These are phyloP conservation scores for Lasiurus cinereus DNA, from an alignment of 2,113 vertebrate species.

Conservation along the genomic window DNA sequence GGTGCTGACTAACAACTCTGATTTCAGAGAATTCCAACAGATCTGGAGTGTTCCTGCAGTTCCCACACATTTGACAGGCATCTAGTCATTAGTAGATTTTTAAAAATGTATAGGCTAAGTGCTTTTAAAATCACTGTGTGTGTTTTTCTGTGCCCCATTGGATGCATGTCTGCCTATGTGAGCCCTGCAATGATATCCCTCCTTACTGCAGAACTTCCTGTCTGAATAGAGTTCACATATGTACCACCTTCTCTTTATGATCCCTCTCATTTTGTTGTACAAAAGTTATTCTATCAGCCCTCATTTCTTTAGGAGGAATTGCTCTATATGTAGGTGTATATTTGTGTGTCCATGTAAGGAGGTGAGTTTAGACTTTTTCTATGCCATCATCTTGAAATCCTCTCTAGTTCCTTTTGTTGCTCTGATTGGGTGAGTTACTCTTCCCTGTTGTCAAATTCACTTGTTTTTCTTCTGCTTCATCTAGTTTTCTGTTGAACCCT, in stretches of 20 bases:
- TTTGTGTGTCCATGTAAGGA: neutral
- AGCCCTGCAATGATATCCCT: neutral
- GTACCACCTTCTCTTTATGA: neutral
- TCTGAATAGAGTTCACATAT: neutral
- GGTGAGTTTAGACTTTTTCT: neutral
- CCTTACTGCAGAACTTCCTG: neutral
- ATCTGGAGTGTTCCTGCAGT: neutral
- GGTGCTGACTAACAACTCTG: neutral
- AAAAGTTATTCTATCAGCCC: neutral
- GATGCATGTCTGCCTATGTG: neutral
- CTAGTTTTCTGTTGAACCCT: no score
- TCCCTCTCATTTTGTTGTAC: neutral
- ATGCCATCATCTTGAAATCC: neutral
- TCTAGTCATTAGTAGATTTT: neutral
- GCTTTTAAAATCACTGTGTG: neutral
- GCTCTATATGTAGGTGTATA: neutral
- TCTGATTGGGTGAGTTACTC: no score
- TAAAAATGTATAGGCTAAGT: neutral
- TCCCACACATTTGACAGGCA: neutral
- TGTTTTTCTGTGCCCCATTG: neutral
- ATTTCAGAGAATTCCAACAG: neutral
- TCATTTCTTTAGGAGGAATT: neutral
- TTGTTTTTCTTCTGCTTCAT: no score
- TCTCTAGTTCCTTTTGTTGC: no score
- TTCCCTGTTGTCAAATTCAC: no score